Percentiles rank a stretch among this genome's conserved stretches.
Conservation (phyloP, 2,797 vertebrate species). For the Sebastes taczanowskii region DNA sequence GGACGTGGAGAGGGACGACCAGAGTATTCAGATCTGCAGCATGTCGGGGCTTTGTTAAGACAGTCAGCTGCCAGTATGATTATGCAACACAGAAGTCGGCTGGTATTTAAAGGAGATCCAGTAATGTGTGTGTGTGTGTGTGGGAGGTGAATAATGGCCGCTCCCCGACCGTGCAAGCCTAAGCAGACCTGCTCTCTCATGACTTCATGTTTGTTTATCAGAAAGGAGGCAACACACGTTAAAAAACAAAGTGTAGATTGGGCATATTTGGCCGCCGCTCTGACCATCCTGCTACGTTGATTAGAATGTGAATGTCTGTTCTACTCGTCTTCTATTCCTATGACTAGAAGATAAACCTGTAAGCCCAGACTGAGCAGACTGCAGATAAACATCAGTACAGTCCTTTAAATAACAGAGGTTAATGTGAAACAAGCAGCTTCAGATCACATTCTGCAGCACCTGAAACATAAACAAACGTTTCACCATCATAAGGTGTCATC, state of each 20-base stretch:
- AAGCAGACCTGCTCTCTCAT: conserved; percentile 41
- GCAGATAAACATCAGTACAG: not conserved
- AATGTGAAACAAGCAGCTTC: not conserved
- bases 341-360: not conserved
- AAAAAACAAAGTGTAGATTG: not conserved
- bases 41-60: not conserved
- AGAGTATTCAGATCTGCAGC: not conserved
- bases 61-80: conserved; percentile 35
- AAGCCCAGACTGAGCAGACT: not conserved
- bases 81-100: conserved; percentile 35
- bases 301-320: no score
- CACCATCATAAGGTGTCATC: not conserved
- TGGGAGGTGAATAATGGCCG: conserved; percentile 39
- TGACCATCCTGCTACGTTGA: no score
- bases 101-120: conserved; percentile 55
- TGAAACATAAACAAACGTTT: not conserved
- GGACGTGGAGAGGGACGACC: not conserved
- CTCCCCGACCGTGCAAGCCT: conserved; percentile 33
- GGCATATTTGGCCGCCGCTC: not conserved
- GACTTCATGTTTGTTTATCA: not conserved
- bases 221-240: not conserved
- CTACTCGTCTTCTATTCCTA: no score
- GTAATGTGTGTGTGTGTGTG: not conserved
- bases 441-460: conserved; percentile 16
- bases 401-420: not conserved